These are phyloP conservation scores for Axea sp. DNA, from an alignment of 2,888 invertebrate genomes.

Conservation along the genomic window DNA sequence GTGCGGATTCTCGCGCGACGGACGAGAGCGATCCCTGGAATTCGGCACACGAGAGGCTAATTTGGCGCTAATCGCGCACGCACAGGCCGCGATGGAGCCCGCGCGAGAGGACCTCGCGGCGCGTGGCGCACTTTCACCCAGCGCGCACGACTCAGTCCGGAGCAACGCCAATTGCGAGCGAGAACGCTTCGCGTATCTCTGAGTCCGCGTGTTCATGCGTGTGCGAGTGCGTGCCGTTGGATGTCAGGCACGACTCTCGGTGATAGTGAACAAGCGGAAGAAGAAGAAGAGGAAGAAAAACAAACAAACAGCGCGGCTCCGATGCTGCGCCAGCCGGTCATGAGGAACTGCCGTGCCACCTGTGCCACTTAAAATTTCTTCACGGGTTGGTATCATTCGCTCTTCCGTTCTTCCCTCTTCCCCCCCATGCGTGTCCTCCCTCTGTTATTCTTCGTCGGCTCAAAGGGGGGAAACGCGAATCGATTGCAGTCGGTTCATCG, in stretches of 20 bases:
- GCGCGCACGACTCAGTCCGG: slow-evolving; percentile 27
- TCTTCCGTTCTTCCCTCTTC: background rate
- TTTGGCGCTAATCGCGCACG: slow-evolving; percentile 24
- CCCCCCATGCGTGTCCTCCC: background rate
- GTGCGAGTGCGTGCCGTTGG: slow-evolving; percentile 6
- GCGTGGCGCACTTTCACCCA: slow-evolving; percentile 43
- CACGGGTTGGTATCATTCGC: slow-evolving; percentile 15
- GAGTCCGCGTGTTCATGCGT: slow-evolving; percentile 25
- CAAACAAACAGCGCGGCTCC: too few relatives aligned
- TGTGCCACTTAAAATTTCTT: slow-evolving; percentile 29
- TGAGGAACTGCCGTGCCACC: slow-evolving; percentile 34
- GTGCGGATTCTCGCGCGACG: slow-evolving; percentile 2
- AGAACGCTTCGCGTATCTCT: slow-evolving; percentile 5
- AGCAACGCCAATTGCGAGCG: slow-evolving; percentile 7
- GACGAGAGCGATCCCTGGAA: slow-evolving; percentile 1
- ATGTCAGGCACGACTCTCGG: slow-evolving; percentile 17
- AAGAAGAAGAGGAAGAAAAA: too few relatives aligned
- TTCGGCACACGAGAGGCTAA: background rate
- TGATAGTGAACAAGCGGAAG: slow-evolving; percentile 18
- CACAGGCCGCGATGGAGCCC: slow-evolving; percentile 19
- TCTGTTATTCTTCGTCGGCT: slow-evolving; percentile 1
- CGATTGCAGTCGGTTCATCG: slow-evolving; percentile 28
- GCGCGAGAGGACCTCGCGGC: slow-evolving; percentile 28
- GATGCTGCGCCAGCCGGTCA: slow-evolving; percentile 3
- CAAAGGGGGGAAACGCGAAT: slow-evolving; percentile 19